phyloP scores from a whole-genome alignment of 2,888 invertebrate genomes.

The Suillia variegata region DNA sequence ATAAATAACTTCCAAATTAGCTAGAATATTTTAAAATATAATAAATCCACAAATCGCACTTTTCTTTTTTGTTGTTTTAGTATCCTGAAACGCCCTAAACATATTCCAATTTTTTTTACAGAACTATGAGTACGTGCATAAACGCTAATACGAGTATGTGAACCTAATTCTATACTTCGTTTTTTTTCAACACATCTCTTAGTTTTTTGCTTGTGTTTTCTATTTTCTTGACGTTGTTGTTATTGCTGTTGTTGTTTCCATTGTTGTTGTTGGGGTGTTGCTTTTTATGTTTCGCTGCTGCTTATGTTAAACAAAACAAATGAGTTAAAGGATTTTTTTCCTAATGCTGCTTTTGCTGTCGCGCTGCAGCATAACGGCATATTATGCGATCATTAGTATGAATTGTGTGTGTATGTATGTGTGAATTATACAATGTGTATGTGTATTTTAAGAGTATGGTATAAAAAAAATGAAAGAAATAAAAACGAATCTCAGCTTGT shows the following conservation, averaged over 20 bases:
- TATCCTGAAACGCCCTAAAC: no score
- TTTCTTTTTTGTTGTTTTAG: no score
- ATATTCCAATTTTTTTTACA: no score
- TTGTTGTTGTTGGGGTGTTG: no score
- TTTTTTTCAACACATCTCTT: no score
- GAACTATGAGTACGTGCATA: no score
- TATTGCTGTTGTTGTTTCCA: slow-evolving; percentile 19
- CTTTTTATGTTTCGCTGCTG: slow-evolving; percentile 21
- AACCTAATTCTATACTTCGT: no score
- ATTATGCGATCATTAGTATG: slow-evolving; percentile 51
- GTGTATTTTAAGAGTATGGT: slow-evolving; percentile 37
- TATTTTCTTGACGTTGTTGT: slow-evolving; percentile 12
- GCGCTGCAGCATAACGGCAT: slow-evolving; percentile 46
- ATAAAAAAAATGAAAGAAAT: slow-evolving; percentile 29
- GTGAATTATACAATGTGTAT: slow-evolving; percentile 31
- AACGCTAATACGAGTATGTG: no score
- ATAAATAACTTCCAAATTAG: no score
- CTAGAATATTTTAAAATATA: no score
- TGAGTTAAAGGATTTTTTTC: slow-evolving; percentile 50
- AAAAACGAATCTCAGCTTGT: slow-evolving; percentile 47
- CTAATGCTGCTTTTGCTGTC: slow-evolving; percentile 28
- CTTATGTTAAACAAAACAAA: slow-evolving; percentile 46
- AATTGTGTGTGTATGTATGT: slow-evolving; percentile 26
- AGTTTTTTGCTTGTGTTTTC: no score
- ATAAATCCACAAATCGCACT: no score